A percentile compares a stretch with the other conserved stretches of the same genome.
Evolutionary conservation across 2,113 vertebrate genomes (phyloP).

Genomic region (Periophthalmodon schlosseri): DNA sequence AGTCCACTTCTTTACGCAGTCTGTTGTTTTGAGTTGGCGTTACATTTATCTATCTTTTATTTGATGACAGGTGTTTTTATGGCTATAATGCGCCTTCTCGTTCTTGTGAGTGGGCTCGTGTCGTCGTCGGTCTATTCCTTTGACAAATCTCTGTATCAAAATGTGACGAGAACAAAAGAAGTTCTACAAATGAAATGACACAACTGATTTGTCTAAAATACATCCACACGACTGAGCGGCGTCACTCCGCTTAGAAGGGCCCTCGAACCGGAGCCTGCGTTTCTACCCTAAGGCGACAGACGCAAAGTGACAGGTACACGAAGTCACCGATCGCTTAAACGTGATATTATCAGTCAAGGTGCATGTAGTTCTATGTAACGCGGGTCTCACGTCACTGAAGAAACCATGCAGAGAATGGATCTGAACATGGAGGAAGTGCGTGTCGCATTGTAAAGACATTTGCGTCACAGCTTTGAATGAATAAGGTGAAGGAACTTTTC

Average conservation of each 20-base stretch:
- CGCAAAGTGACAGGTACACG: constrained; percentile 59
- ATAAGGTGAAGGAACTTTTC: background rate
- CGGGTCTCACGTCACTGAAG: constrained; percentile 37
- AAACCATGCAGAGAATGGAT: constrained; percentile 36
- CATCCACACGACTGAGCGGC: constrained; percentile 7
- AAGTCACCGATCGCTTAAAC: constrained; percentile 57
- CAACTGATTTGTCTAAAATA: too few species aligned
- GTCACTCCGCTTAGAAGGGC: constrained; percentile 29
- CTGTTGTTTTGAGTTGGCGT: too few species aligned
- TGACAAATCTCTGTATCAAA: too few species aligned
- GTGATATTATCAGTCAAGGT: constrained; percentile 45
- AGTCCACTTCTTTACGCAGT: too few species aligned
- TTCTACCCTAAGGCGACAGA: constrained; percentile 44
- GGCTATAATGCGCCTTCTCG: too few species aligned
- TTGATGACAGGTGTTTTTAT: too few species aligned
- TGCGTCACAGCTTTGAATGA: background rate
- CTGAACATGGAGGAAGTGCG: constrained; percentile 38
- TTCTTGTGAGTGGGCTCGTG: background rate
- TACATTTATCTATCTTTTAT: too few species aligned
- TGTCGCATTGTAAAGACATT: background rate
- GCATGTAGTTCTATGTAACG: constrained; percentile 30
- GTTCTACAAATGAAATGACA: too few species aligned
- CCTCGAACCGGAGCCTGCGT: constrained; percentile 30
- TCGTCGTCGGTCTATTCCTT: background rate
- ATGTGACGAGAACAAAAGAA: background rate